phyloP scores from a whole-genome alignment of 2,797 vertebrate genomes.

The Myiotriccus ornatus region DNA sequence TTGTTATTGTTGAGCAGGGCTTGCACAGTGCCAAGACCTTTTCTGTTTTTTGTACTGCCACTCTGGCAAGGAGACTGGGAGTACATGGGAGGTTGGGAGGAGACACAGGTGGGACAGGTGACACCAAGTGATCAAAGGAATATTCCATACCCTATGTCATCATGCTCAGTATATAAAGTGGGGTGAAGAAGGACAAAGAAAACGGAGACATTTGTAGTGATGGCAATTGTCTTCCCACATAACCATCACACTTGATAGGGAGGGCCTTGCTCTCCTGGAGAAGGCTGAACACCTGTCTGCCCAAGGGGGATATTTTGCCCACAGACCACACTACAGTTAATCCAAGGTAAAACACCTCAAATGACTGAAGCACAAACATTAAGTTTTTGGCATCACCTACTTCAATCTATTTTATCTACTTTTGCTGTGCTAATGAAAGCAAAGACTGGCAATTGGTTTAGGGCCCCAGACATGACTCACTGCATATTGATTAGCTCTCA shows the following conservation, averaged over 20 bases:
- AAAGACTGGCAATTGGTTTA: background rate
- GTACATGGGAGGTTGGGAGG: background rate
- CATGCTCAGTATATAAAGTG: background rate
- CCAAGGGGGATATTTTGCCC: background rate
- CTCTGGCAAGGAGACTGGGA: background rate
- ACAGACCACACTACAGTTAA: background rate
- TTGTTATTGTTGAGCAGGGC: background rate
- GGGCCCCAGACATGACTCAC: background rate
- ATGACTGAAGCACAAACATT: background rate
- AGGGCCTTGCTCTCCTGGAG: background rate
- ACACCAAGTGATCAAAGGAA: background rate
- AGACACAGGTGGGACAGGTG: background rate
- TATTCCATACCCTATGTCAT: background rate
- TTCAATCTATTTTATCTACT: background rate
- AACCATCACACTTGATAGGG: rapidly evolving
- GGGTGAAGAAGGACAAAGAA: background rate
- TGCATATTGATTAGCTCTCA: background rate
- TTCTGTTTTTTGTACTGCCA: background rate
- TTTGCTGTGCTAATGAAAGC: background rate
- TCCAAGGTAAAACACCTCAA: background rate
- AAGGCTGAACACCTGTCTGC: background rate
- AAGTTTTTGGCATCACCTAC: background rate
- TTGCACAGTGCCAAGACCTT: background rate
- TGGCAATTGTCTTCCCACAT: rapidly evolving
- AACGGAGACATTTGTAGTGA: rapidly evolving